phyloP scores from a whole-genome alignment of 2,888 invertebrate species.

The Entomobrya proxima region DNA sequence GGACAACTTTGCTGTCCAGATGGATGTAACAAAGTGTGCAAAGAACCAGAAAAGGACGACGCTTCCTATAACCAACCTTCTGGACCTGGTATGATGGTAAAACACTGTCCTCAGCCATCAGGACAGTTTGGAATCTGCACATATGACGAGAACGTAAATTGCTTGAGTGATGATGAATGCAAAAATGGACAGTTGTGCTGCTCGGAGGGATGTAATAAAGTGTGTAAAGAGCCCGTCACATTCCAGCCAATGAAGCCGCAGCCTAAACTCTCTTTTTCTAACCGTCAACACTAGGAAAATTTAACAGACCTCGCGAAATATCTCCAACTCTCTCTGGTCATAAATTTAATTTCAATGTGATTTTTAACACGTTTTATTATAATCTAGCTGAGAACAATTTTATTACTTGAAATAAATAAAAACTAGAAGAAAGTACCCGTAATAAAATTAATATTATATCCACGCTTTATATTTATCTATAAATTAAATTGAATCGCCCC shows the following conservation, averaged over 20 bases:
- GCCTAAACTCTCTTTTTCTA: neutral
- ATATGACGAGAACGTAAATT: slow-evolving; percentile 42
- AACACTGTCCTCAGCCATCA: slow-evolving; percentile 36
- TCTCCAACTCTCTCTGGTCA: slow-evolving; percentile 7
- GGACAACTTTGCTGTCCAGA: slow-evolving; percentile 59
- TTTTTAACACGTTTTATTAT: neutral
- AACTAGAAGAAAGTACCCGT: neutral
- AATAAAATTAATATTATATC: neutral
- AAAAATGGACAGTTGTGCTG: slow-evolving; percentile 54
- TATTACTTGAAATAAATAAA: neutral
- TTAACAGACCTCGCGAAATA: neutral
- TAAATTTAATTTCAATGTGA: neutral
- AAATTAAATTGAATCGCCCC: neutral
- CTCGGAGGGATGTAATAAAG: slow-evolving; percentile 54
- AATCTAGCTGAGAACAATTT: neutral
- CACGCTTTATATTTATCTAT: neutral
- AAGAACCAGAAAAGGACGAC: slow-evolving; percentile 35
- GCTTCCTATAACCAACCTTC: neutral
- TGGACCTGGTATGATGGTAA: neutral
- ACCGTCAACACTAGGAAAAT: neutral
- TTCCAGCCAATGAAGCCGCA: slow-evolving; percentile 50
- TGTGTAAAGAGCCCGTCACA: slow-evolving; percentile 59
- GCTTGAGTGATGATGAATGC: slow-evolving; percentile 34
- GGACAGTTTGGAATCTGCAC: slow-evolving; percentile 44
- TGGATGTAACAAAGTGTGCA: slow-evolving; percentile 55